Base-by-base conservation (phyloP, 1,140 invertebrate genomes). In the Drosophila biarmipes region DNA sequence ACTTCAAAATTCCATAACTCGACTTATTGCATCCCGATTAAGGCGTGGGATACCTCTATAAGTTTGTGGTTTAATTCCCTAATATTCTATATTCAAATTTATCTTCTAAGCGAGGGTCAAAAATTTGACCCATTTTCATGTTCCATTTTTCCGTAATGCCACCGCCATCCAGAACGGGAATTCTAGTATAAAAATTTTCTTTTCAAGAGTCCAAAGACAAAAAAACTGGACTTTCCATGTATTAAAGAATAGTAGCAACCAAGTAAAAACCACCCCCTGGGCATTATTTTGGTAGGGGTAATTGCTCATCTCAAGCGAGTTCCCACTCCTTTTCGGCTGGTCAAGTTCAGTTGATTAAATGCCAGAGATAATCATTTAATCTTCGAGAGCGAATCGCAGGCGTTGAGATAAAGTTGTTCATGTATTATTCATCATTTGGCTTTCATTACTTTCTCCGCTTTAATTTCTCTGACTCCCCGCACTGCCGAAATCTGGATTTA, bases 321-420 rank as follows among this genome's bases (percentile, higher is more conserved):
- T 24, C 19, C 14, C 10, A 27, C 45, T 43, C 17, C 46, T 17
- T 8, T 14, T 38, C 12, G 3, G 51, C 64, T 40, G 67, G 67
- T 71, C 63, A 69, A 69, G 51, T 69, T 54, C 34, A 8, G 63
- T 69, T 71, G 67, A 71, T 71, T 71, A 71, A 71, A 71, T 69
- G 67, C 64, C 66, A 42, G 12, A 46, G 79, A 89, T 87, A 89
- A 87, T 89, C 82, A 89, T 89, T 87, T 89, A 87, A 87, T 87
- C 82, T 79, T 62, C 42, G 57, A 59, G 49, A 56, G 64, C 49
- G 42, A 40, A 35, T 35, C 63, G 64, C 42, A 67, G 67, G 51
- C 64, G 64, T 71, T 56, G 67, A 53, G 29, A 62, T 57, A 24
- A 81, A 89, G 64, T 62, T 77, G 58, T 75, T 89, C 85, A 89